These are phyloP conservation scores for Aurelia coerulea DNA, from an alignment of 30 jellyfish, hydroid and myxozoan genomes.

Conservation along the genomic window DNA sequence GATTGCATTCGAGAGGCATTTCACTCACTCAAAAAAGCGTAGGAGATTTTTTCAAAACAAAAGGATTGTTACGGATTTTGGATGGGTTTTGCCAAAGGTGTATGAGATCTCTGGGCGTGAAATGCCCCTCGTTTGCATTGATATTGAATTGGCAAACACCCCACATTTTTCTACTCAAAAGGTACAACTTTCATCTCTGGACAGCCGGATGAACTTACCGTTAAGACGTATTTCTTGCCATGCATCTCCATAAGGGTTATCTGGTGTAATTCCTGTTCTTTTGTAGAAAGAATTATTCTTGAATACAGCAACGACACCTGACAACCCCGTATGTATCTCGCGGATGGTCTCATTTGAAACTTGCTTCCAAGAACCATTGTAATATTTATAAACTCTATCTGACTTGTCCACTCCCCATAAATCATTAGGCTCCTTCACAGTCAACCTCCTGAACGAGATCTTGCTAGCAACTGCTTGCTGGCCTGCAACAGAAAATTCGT, in stretches of 20 bases:
- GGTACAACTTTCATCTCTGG: too few relatives aligned
- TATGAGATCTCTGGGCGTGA: too few relatives aligned
- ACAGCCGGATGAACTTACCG: not conserved
- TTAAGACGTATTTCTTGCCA: conserved; percentile 17
- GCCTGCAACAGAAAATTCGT: conserved; percentile 11
- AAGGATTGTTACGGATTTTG: too few relatives aligned
- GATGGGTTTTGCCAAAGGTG: too few relatives aligned
- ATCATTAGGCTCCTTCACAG: conserved; percentile 19
- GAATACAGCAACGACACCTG: conserved; percentile 39
- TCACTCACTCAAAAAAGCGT: too few relatives aligned
- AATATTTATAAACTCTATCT: conserved; percentile 19
- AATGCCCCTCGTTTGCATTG: too few relatives aligned
- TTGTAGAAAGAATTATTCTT: conserved; percentile 17
- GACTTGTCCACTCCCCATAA: conserved; percentile 49
- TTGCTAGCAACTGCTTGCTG: conserved; percentile 31
- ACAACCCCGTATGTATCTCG: conserved; percentile 30
- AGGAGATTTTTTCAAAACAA: too few relatives aligned
- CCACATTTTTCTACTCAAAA: too few relatives aligned
- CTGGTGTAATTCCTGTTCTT: conserved; percentile 27
- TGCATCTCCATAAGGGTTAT: conserved; percentile 23
- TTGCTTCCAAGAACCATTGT: conserved; percentile 33
- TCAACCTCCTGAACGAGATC: conserved; percentile 22
- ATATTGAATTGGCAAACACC: too few relatives aligned
- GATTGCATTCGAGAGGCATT: not conserved
- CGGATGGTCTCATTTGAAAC: conserved; percentile 28